Conservation (phyloP, 2,888 invertebrate species). For the Himalopsyche anomala region DNA sequence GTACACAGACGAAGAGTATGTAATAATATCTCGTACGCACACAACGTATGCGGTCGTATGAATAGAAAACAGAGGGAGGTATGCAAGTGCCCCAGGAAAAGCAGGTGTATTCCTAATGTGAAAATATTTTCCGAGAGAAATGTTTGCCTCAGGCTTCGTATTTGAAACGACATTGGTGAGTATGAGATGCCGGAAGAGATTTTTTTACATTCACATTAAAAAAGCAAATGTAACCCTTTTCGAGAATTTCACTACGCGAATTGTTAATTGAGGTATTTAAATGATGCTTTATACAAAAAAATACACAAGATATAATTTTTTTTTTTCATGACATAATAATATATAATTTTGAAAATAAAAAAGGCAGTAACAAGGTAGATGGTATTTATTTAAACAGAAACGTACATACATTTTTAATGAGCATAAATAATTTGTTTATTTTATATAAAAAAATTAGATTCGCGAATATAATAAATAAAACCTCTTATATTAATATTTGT, state of each 20-base stretch:
- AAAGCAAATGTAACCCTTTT: not conserved
- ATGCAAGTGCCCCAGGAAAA: slow-evolving; percentile 39
- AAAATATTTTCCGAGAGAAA: slow-evolving; percentile 39
- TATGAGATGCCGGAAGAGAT: slow-evolving; percentile 28
- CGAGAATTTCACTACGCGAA: not conserved
- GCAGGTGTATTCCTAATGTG: slow-evolving; percentile 39
- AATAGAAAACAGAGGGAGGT: slow-evolving; percentile 40
- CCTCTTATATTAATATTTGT: no score
- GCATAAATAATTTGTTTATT: no score
- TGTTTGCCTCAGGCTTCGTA: slow-evolving; percentile 27
- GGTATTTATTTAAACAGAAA: no score
- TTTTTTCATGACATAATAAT: no score
- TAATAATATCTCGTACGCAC: slow-evolving; percentile 21
- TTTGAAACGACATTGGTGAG: slow-evolving; percentile 18
- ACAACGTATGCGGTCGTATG: slow-evolving; percentile 37
- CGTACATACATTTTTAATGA: no score
- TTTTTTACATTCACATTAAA: slow-evolving; percentile 35
- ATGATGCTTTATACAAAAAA: no score
- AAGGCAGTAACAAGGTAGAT: no score
- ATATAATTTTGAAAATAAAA: no score
- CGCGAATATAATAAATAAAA: no score
- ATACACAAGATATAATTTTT: no score
- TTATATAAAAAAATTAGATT: no score
- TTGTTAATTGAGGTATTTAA: not conserved
- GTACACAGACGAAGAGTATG: not conserved